A percentile compares a stretch with the other conserved stretches of the same genome.
phyloP scores from a whole-genome alignment of 2,888 invertebrate species.

The Hyposoter didymator region DNA sequence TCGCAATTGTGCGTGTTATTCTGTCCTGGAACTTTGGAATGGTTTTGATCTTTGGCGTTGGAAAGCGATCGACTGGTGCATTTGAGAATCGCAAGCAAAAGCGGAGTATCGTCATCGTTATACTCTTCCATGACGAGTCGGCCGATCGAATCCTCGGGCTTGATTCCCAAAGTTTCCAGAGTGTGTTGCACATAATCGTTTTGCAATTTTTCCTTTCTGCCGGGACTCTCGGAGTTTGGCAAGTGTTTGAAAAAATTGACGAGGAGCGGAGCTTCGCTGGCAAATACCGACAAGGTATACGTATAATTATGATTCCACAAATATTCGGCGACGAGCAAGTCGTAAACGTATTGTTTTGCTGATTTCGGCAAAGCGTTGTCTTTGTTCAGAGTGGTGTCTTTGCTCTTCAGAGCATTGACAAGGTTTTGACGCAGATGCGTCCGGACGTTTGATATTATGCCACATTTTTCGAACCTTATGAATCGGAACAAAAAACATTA shows the following conservation, averaged over 20 bases:
- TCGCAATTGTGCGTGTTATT: constrained; percentile 51
- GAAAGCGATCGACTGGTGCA: constrained; percentile 66
- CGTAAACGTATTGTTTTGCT: constrained; percentile 82
- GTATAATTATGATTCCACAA: constrained; percentile 81
- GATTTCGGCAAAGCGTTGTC: constrained; percentile 74
- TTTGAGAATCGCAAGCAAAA: constrained; percentile 80
- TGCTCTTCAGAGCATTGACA: constrained; percentile 80
- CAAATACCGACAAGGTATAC: constrained; percentile 81
- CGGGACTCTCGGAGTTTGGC: constrained; percentile 55
- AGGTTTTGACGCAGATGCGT: constrained; percentile 82
- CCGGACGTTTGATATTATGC: constrained; percentile 81
- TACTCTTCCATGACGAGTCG: constrained; percentile 78
- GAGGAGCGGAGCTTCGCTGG: constrained; percentile 82
- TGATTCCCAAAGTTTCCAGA: constrained; percentile 81
- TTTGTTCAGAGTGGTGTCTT: constrained; percentile 75
- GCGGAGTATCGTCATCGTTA: constrained; percentile 73
- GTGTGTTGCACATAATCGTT: constrained; percentile 80
- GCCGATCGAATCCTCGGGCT: constrained; percentile 75
- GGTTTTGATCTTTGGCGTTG: constrained; percentile 36
- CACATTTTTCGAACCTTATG: constrained; percentile 81
- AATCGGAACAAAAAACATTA: constrained; percentile 1
- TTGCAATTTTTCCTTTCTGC: constrained; percentile 75
- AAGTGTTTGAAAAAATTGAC: constrained; percentile 78
- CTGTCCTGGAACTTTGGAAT: constrained; percentile 5
- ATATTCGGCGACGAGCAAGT: constrained; percentile 82